phyloP scores from a whole-genome alignment of 2,797 vertebrate species.

The Eupleurogrammus muticus region DNA sequence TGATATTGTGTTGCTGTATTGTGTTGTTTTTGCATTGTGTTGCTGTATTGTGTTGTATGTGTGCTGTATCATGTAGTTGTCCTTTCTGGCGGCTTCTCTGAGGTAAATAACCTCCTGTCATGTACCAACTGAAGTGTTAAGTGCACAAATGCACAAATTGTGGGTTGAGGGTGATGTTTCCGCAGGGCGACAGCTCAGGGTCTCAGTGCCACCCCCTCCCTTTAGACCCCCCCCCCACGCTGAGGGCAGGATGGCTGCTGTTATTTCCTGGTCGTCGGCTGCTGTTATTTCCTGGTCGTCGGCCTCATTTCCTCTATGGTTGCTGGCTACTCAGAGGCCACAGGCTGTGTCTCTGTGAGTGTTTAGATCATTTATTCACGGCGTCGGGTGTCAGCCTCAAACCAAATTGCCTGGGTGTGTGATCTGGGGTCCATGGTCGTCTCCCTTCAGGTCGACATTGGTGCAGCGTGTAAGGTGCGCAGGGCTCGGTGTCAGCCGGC shows the following conservation, averaged over 20 bases:
- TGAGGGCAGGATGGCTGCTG: constrained; percentile 80
- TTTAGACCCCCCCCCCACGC: constrained; percentile 51
- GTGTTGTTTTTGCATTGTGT: no score
- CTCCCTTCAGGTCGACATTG: constrained; percentile 60
- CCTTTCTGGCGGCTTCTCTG: constrained; percentile 60
- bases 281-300: constrained; percentile 86
- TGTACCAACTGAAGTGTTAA: constrained; percentile 87
- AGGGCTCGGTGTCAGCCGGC: constrained; percentile 65
- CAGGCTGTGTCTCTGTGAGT: constrained; percentile 68
- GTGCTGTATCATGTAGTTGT: no score
- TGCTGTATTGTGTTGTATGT: no score
- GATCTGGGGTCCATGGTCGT: constrained; percentile 49
- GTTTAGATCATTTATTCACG: constrained; percentile 83
- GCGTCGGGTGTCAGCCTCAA: constrained; percentile 73
- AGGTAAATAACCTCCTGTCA: constrained; percentile 85
- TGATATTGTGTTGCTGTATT: no score
- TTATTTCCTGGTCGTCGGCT: no score
- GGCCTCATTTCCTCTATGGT: constrained; percentile 83
- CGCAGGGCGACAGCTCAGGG: constrained; percentile 80
- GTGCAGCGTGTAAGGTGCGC: constrained; percentile 57
- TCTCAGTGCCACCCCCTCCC: no score
- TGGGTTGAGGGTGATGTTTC: constrained; percentile 82
- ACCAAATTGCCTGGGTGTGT: constrained; percentile 66
- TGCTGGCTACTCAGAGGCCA: constrained; percentile 70
- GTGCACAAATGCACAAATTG: constrained; percentile 80